Conservation (phyloP, 1,140 invertebrate species). For the Zaprionus vittiger region DNA sequence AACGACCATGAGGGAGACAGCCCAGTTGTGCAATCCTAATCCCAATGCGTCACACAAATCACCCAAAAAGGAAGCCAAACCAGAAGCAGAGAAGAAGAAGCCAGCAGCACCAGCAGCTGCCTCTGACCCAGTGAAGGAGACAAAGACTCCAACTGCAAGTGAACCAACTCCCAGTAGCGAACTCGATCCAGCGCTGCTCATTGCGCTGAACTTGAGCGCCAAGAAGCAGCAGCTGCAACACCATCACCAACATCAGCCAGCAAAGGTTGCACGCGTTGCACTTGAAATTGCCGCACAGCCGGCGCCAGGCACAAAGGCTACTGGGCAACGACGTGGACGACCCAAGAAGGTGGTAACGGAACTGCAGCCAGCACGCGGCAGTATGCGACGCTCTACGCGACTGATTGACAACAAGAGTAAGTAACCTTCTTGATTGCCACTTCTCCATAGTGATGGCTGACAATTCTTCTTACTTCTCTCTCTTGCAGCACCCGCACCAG, state of each 20-base stretch:
- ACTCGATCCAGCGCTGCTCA: conserved; percentile 63
- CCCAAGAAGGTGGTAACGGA: conserved; percentile 30
- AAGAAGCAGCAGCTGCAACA: conserved; percentile 60
- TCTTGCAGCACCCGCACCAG: conserved; percentile 29
- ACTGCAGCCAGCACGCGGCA: conserved; percentile 19
- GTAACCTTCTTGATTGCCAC: neutral
- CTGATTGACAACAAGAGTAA: conserved; percentile 60
- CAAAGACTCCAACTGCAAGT: neutral
- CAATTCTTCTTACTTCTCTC: neutral
- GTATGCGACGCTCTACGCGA: conserved; percentile 56
- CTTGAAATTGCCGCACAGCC: conserved; percentile 65
- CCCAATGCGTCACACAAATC: conserved; percentile 13
- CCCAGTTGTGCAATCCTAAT: conserved; percentile 41
- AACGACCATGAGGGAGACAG: conserved; percentile 50
- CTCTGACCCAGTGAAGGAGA: neutral
- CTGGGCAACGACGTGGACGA: conserved; percentile 51
- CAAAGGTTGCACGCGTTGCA: conserved; percentile 48
- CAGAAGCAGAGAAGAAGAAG: neutral
- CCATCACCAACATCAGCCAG: conserved; percentile 6
- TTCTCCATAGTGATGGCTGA: neutral
- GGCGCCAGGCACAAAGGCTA: conserved; percentile 27
- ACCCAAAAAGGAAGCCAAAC: conserved; percentile 32
- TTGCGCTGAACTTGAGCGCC: conserved; percentile 68
- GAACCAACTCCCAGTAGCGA: conserved; percentile 21
- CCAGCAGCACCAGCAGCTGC: neutral